Evolutionary conservation across 1,140 invertebrate species (phyloP), one percentile per base, ranked within the genome.

Genomic region (Drosophila kikkawai): DNA sequence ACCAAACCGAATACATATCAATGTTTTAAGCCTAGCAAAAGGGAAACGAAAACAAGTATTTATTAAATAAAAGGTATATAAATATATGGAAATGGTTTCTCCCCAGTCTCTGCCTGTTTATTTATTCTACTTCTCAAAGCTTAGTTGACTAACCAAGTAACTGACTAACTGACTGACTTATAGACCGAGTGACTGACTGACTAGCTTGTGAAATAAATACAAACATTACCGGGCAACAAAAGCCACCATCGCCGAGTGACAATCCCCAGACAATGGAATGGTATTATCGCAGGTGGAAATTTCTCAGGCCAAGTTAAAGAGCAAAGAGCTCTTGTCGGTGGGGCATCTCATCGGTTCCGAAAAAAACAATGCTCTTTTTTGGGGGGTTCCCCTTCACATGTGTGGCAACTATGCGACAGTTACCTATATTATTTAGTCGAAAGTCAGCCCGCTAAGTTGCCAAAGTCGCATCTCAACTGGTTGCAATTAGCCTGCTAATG

Each of bases 41-140:
- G 19, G 50, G 63, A 71, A 81, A 68, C 47, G 67, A 77, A 74
- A 64, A 56, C 61, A 75, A 81, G 73, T 91, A 91, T 91, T 87
- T 81, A 87, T 87, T 87, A 87, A 86, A 91, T 79, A 83, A 91
- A 74, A 85, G 65, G 50, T 71, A 85, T 79, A 88, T 76, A 87
- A 76, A 75, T 74, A 84, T 77, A 88, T 87, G 79, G 65, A 84
- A 84, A 84, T 74, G 88, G 88, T 91, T 91, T 91, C 88, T 87
- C 70, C 66, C 67, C 44, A 56, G 29, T 17, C 15, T 11, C 7
- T 55, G 63, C 53, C 50, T 88, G 45, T 39, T 85, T 84, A 70
- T 66, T 87, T 79, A 80, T 82, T 88, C 63, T 73, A 71, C 66
- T 75, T 75, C 58, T 75, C 71, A 75, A 42, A 37, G 17, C 41